Evolutionary conservation across 2,797 vertebrate genomes (phyloP).

Genomic region (Alfaro cultratus): DNA sequence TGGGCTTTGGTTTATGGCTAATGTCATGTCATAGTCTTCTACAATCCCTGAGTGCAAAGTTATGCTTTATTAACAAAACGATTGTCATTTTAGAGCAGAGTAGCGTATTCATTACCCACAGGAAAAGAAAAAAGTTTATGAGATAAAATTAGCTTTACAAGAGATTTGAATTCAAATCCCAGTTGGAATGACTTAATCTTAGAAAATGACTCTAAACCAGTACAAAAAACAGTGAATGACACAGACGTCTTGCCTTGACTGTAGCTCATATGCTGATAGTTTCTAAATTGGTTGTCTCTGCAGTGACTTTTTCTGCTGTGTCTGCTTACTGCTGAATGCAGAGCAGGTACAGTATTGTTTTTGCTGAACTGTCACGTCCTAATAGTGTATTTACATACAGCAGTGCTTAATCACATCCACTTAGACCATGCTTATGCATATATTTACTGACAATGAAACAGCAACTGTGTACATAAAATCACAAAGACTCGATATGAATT

Average conservation of each 20-base stretch:
- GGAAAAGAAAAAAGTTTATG: constrained; percentile 29
- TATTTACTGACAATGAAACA: constrained; percentile 40
- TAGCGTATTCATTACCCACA: constrained; percentile 43
- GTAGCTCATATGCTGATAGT: constrained; percentile 16
- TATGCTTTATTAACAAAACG: constrained; percentile 56
- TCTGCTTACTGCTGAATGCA: constrained; percentile 23
- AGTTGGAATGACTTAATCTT: neutral
- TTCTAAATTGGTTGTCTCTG: constrained; percentile 29
- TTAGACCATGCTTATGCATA: constrained; percentile 60
- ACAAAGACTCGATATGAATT: constrained; percentile 3
- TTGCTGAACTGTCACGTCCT: constrained; percentile 49
- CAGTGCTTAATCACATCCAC: constrained; percentile 56
- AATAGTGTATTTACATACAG: constrained; percentile 60
- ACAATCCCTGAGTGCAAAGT: constrained; percentile 56
- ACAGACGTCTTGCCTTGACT: constrained; percentile 8
- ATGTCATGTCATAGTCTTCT: constrained; percentile 59
- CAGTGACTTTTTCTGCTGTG: constrained; percentile 23
- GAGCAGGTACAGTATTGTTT: constrained; percentile 32
- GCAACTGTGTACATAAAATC: constrained; percentile 16
- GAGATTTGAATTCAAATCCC: constrained; percentile 31
- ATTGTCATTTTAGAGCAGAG: constrained; percentile 48
- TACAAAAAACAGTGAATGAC: constrained; percentile 7
- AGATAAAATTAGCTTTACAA: constrained; percentile 51
- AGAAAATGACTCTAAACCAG: constrained; percentile 17
- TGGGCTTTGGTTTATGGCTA: constrained; percentile 42